phyloP scores from a whole-genome alignment of 2,888 invertebrate genomes.

The Apodemia zela region DNA sequence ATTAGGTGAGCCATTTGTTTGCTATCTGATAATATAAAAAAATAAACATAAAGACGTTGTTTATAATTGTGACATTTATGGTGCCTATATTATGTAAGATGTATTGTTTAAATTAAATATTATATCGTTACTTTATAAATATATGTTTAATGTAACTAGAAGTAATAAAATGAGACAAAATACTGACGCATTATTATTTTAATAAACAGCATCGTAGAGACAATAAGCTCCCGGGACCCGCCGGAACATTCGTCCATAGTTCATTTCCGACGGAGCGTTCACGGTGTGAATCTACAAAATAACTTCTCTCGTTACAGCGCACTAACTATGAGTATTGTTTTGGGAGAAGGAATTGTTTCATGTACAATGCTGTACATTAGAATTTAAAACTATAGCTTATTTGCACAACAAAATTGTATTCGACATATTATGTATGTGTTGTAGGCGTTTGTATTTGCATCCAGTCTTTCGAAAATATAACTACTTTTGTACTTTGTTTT shows the following conservation, averaged over 20 bases:
- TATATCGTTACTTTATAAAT: no score
- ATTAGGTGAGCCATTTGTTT: no score
- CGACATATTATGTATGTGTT: no score
- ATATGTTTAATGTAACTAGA: no score
- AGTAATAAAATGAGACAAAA: background rate
- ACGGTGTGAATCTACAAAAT: conserved; percentile 3
- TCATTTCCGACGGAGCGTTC: conserved; percentile 6
- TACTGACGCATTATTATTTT: background rate
- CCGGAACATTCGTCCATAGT: conserved; percentile 9
- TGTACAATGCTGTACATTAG: background rate
- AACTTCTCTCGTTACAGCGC: conserved; percentile 5
- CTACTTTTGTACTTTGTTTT: no score
- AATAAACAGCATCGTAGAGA: background rate
- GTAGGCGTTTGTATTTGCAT: no score
- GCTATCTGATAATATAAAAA: no score
- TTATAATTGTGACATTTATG: no score
- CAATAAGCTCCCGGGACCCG: conserved; percentile 2
- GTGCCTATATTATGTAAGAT: no score
- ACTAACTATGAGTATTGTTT: conserved; percentile 2
- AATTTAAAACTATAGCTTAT: background rate
- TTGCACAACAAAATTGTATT: background rate
- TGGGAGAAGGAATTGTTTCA: background rate
- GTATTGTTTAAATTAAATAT: no score
- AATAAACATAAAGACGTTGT: no score
- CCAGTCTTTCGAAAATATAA: no score